Evolutionary conservation across 2,797 vertebrate species (phyloP).

Genomic region (Heterohyrax brucei): DNA sequence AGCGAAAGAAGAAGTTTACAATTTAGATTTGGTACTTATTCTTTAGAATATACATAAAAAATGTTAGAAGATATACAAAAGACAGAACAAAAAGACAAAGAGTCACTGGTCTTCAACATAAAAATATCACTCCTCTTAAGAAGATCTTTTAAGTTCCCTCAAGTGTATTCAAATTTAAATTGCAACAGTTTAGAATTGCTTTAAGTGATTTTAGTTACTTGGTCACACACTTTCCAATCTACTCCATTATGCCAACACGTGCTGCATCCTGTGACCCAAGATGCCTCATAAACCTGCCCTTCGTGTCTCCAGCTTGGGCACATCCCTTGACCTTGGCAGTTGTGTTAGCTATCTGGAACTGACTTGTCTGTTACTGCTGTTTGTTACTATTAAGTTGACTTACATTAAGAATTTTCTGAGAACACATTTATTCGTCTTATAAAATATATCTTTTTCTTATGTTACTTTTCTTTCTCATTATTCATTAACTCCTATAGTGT

Average conservation of each 20-base stretch:
- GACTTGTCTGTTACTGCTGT: background rate
- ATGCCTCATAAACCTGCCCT: too few relatives aligned
- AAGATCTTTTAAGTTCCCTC: background rate
- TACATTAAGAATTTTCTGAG: background rate
- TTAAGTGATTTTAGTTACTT: background rate
- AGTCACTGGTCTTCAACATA: background rate
- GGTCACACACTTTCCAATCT: background rate
- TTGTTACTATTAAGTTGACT: background rate
- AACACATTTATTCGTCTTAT: background rate
- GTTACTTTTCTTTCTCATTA: background rate
- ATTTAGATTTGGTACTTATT: background rate
- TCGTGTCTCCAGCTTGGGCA: too few relatives aligned
- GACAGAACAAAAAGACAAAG: background rate
- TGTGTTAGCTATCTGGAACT: background rate
- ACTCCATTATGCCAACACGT: background rate
- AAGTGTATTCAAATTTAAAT: conserved; percentile 14
- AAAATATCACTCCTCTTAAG: background rate
- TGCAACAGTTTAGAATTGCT: background rate
- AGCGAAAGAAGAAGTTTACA: background rate
- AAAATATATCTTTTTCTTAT: background rate
- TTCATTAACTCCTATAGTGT: background rate
- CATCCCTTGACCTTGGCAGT: background rate
- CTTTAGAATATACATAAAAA: background rate
- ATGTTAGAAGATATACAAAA: background rate
- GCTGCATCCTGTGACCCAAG: background rate